Evolutionary conservation across 1,140 invertebrate genomes (phyloP).

Genomic region (Metopolophium dirhodum): DNA sequence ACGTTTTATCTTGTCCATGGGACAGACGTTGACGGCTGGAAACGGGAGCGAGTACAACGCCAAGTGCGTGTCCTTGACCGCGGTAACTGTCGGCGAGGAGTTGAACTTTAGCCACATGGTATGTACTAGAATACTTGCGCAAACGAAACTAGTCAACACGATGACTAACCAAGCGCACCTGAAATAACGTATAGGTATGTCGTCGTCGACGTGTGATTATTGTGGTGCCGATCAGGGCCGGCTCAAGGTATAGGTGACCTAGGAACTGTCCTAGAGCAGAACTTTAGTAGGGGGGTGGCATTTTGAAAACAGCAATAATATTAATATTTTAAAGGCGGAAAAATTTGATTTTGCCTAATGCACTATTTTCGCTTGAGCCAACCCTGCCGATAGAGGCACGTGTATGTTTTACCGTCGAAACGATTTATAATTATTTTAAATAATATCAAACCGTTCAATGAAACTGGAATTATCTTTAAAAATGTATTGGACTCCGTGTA

Average conservation of each 20-base stretch:
- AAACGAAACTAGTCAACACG: slow-evolving; percentile 59
- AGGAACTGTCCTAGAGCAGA: too few species aligned
- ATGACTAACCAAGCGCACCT: slow-evolving; percentile 59
- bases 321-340: too few species aligned
- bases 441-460: slow-evolving; percentile 59
- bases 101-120: slow-evolving; percentile 60
- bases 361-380: too few species aligned
- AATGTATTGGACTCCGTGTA: slow-evolving; percentile 60
- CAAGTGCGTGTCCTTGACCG: slow-evolving; percentile 61
- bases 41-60: slow-evolving; percentile 61
- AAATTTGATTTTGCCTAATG: too few species aligned
- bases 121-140: slow-evolving; percentile 58
- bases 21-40: slow-evolving; percentile 61
- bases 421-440: not conserved
- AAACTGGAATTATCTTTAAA: slow-evolving; percentile 59
- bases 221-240: too few species aligned
- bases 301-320: too few species aligned
- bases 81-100: slow-evolving; percentile 59
- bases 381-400: too few species aligned
- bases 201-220: not conserved
- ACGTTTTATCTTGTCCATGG: slow-evolving; percentile 60
- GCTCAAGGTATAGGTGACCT: too few species aligned
- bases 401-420: not conserved
- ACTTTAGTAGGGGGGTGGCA: too few species aligned
- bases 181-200: not conserved